phyloP scores from a whole-genome alignment of 2,888 invertebrate species.

The Crocallis elinguaria region DNA sequence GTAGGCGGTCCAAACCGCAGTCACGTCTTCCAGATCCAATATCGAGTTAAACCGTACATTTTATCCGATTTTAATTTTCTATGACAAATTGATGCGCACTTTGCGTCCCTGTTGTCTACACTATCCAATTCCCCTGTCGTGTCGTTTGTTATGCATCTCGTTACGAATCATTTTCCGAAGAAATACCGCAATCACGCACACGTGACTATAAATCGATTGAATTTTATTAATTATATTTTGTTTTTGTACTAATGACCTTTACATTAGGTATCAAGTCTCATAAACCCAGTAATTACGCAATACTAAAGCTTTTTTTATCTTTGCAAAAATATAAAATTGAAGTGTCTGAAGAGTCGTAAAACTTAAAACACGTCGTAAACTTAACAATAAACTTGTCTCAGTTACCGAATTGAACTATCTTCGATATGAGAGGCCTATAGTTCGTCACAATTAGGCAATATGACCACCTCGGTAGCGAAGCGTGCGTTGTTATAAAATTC shows the following conservation, averaged over 20 bases:
- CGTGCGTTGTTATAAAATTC: background rate
- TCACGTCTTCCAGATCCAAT: conserved; percentile 23
- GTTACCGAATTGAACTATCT: conserved; percentile 27
- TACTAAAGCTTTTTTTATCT: too few species aligned
- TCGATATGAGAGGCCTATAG: conserved; percentile 29
- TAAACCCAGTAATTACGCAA: too few species aligned
- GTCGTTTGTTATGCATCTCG: background rate
- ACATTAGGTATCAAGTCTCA: background rate
- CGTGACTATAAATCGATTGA: background rate
- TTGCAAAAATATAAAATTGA: too few species aligned
- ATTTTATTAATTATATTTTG: too few species aligned
- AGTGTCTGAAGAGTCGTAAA: too few species aligned
- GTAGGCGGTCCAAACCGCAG: conserved; percentile 25
- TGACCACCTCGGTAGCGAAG: background rate
- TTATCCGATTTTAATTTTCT: background rate
- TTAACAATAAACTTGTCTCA: conserved; percentile 22
- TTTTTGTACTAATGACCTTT: too few species aligned
- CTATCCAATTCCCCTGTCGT: background rate
- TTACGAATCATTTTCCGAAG: background rate
- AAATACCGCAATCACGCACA: background rate
- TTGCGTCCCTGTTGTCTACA: background rate
- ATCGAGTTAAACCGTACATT: background rate
- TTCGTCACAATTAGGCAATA: conserved; percentile 5
- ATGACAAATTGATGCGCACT: background rate
- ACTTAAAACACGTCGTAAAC: conserved; percentile 18